Base-by-base conservation (phyloP, 2,797 vertebrate species). In the Hephaestus fuliginosus region DNA sequence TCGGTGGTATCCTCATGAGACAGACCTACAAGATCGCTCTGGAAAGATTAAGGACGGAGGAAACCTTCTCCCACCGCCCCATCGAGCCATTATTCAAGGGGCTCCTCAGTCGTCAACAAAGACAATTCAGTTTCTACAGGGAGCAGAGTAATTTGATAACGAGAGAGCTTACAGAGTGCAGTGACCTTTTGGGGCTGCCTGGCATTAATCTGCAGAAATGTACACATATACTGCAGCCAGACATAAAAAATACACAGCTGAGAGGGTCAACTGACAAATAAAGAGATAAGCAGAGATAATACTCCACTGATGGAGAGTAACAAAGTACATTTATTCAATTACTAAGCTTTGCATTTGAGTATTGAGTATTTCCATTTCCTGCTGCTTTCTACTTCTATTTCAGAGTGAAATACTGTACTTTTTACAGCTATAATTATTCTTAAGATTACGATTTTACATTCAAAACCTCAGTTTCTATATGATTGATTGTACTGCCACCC, bases 1-100 rank as follows among this genome's bases (percentile, higher is more conserved):
- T 80, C 83, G 56, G 82, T 53, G 36, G 33, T 25, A 14, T 70
- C 68, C 81, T 65, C 66, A 6, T 2, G 70, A 75, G 80, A 74
- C 17, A 3, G 61, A 75, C 5, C 58, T 46, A 74, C 56, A 52
- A 48, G 48, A 62, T 33, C 13, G 52, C 53, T 49, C 48, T 57
- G 25, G 22, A n/a, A 9, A 7, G 36, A 43, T n/a, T 78, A 39
- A 67, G 57, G 69, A 65, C 41, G 51, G 43, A 36, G 64, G 62
- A 17, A 70, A 61, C 61, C 43, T 58, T 60, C 60, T 64, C 77
- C 70, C 46, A 57, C 58, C 2, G 48, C 49, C 67, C 0, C 20
- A n/a, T 48, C 17, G 0, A 49, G 49, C 46, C 52, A 18, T 88
- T 70, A 74, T 36, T 88, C 72, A 85, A 22, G 9, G 11, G 41